Conservation (phyloP, 2,888 invertebrate genomes). For the Herminia tarsipennalis region DNA sequence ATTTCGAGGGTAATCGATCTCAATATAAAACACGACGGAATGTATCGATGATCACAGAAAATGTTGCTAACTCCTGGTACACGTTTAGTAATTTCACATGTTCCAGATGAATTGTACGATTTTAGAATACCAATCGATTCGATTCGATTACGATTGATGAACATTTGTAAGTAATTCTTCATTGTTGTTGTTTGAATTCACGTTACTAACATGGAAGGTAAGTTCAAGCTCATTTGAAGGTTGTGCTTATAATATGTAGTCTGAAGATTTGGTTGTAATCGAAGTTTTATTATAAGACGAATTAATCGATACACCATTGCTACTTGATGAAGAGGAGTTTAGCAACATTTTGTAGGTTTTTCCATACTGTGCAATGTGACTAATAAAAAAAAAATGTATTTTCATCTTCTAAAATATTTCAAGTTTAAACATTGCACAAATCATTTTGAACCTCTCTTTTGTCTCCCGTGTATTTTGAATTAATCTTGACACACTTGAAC, state of each 20-base stretch:
- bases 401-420: conserved; percentile 23
- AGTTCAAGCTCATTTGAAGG: conserved; percentile 73
- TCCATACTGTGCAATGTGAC: conserved; percentile 48
- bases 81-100: too few species aligned
- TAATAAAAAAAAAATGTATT: conserved; percentile 1
- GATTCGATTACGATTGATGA: conserved; percentile 51
- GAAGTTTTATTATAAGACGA: conserved; percentile 43
- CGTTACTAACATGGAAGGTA: conserved; percentile 45
- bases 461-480: conserved; percentile 33
- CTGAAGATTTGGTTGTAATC: conserved; percentile 63
- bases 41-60: conserved; percentile 55
- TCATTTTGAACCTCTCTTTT: conserved; percentile 26
- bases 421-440: conserved; percentile 45
- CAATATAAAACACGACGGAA: conserved; percentile 57
- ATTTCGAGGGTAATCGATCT: conserved; percentile 71
- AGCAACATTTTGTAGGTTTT: conserved; percentile 68
- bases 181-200: conserved; percentile 43
- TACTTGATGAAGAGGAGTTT: conserved; percentile 57
- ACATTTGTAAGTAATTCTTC: conserved; percentile 35
- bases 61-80: conserved; percentile 73
- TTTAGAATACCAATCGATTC: too few species aligned
- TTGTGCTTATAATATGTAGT: conserved; percentile 75
- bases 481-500: conserved; percentile 60
- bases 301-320: too few species aligned
- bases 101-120: too few species aligned